A percentile compares a stretch with the other conserved stretches of the same genome.
These are phyloP conservation scores for Garrulus glandarius DNA, from an alignment of 2,797 vertebrate genomes.

Conservation along the genomic window DNA sequence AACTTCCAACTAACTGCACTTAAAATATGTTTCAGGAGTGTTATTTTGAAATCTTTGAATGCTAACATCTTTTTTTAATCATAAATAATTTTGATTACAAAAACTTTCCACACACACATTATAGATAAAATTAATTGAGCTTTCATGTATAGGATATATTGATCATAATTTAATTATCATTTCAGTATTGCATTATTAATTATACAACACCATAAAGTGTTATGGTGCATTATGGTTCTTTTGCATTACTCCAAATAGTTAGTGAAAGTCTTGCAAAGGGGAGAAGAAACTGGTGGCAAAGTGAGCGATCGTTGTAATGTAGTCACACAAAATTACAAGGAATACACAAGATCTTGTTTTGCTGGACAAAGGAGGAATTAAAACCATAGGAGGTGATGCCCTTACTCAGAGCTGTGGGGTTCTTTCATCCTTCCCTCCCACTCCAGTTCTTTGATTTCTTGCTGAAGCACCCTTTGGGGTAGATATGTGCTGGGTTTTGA, in stretches of 20 bases:
- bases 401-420: background rate
- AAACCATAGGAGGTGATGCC: background rate
- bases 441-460: background rate
- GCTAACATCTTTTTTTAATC: background rate
- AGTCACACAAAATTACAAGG: background rate
- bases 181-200: background rate
- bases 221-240: background rate
- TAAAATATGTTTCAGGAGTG: background rate
- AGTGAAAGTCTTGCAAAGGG: background rate
- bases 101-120: background rate
- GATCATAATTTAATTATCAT: background rate
- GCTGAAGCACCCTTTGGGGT: background rate
- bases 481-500: background rate
- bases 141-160: background rate
- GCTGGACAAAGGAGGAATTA: background rate
- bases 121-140: background rate
- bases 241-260: background rate
- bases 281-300: background rate
- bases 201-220: background rate
- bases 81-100: background rate
- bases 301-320: background rate
- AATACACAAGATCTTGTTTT: background rate
- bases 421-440: background rate
- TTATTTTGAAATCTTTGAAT: background rate
- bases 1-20: background rate